A percentile compares a stretch with the other conserved stretches of the same genome.
Conservation (phyloP, 2,888 invertebrate genomes). For the Idaea dimidiata region DNA sequence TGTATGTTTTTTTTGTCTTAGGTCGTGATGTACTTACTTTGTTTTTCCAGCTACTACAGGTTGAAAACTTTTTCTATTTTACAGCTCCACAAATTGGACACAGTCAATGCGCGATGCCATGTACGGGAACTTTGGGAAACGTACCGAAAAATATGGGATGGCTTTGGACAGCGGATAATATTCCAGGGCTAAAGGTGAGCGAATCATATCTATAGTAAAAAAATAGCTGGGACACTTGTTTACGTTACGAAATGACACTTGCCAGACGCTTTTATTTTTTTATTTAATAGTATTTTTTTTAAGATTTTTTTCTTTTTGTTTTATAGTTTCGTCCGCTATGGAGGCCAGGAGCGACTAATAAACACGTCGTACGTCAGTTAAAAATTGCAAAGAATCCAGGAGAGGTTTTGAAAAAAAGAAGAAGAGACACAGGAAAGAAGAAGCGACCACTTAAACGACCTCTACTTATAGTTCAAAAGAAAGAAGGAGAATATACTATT, state of each 20-base stretch:
- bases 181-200: slow-evolving; percentile 66
- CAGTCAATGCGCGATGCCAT: slow-evolving; percentile 57
- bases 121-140: slow-evolving; percentile 49
- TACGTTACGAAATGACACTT: neutral
- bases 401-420: slow-evolving; percentile 56
- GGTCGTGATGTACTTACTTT: neutral
- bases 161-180: slow-evolving; percentile 69
- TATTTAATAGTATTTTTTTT: slow-evolving; percentile 24
- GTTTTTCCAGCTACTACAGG: slow-evolving; percentile 7
- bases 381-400: slow-evolving; percentile 64
- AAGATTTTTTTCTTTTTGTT: slow-evolving; percentile 37
- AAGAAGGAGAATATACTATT: slow-evolving; percentile 66
- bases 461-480: slow-evolving; percentile 62
- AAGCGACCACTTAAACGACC: slow-evolving; percentile 63
- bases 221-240: neutral
- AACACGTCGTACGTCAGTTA: slow-evolving; percentile 60
- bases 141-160: slow-evolving; percentile 77
- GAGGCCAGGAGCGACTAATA: slow-evolving; percentile 71
- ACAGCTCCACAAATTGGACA: slow-evolving; percentile 73
- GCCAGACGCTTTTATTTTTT: slow-evolving; percentile 8
- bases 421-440: slow-evolving; percentile 46
- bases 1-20: slow-evolving; percentile 20
- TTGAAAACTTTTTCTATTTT: slow-evolving; percentile 17
- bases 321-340: slow-evolving; percentile 68
- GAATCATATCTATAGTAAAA: slow-evolving; percentile 5